Conservation (phyloP, 2,797 vertebrate genomes). For the Gymnoscopelus microlampas region DNA sequence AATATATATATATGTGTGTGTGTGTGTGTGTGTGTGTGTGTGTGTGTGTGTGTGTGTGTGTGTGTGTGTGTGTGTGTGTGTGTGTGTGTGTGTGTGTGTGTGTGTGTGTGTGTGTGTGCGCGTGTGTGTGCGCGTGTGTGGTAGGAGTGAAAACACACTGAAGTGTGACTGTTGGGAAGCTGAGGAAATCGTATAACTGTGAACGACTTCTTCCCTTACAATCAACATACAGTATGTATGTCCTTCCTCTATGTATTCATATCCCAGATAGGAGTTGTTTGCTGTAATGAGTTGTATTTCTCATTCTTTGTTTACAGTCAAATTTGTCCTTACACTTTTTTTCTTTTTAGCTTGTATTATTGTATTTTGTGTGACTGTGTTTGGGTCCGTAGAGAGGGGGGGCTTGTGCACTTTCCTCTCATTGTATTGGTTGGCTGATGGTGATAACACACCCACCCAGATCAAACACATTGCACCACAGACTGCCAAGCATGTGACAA, state of each 20-base stretch:
- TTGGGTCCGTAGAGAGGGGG: background rate
- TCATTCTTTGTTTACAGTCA: background rate
- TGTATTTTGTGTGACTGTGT: slow-evolving; percentile 26
- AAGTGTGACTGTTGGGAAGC: no score
- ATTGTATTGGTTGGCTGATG: slow-evolving; percentile 55
- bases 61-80: slow-evolving; percentile 1
- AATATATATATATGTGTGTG: background rate
- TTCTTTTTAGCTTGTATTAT: slow-evolving; percentile 1
- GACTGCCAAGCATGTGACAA: slow-evolving; percentile 28
- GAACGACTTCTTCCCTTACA: background rate
- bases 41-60: slow-evolving; percentile 9
- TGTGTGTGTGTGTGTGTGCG: background rate
- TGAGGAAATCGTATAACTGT: no score
- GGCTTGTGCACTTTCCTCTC: slow-evolving; percentile 43
- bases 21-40: background rate
- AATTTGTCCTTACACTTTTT: background rate
- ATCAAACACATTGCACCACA: slow-evolving; percentile 17
- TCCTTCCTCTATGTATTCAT: background rate
- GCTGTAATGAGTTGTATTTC: no score
- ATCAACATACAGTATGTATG: background rate
- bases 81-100: slow-evolving; percentile 6
- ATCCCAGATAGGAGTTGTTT: background rate
- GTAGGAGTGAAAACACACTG: no score
- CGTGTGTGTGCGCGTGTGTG: background rate
- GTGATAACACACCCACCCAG: slow-evolving; percentile 48